Evolutionary conservation across 2,113 vertebrate genomes (phyloP).

Genomic region (Sylvia atricapilla): DNA sequence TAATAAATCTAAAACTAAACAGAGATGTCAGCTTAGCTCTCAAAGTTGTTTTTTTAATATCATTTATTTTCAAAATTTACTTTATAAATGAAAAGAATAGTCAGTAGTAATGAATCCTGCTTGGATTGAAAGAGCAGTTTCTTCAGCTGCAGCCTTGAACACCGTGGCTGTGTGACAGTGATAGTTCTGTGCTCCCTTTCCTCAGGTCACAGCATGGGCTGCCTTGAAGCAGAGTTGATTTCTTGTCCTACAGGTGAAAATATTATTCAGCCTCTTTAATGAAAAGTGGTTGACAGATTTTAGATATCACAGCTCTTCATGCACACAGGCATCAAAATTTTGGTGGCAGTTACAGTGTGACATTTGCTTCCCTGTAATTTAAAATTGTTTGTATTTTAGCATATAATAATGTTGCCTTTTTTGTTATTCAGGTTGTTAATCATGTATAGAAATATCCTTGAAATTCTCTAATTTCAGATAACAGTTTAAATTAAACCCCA

Average conservation of each 20-base stretch:
- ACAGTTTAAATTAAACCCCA: background rate
- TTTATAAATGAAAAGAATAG: background rate
- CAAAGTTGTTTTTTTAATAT: background rate
- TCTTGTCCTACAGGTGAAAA: background rate
- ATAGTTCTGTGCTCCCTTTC: background rate
- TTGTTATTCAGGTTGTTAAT: background rate
- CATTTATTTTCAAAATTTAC: background rate
- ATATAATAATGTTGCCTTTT: background rate
- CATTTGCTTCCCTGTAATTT: background rate
- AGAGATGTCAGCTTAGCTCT: background rate
- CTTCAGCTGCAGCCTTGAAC: background rate
- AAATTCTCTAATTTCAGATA: background rate
- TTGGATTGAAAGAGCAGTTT: background rate
- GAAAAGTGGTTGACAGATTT: background rate
- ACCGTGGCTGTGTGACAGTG: background rate
- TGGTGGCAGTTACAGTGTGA: background rate
- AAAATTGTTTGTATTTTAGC: background rate
- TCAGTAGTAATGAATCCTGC: background rate
- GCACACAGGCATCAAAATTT: background rate
- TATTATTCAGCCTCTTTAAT: background rate
- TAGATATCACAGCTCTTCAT: background rate
- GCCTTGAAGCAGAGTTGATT: background rate
- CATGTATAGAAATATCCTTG: background rate
- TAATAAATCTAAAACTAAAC: background rate
- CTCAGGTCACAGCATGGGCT: background rate